These are phyloP conservation scores for Nomada ruficornis DNA, from an alignment of 2,888 invertebrate species.

Conservation along the genomic window DNA sequence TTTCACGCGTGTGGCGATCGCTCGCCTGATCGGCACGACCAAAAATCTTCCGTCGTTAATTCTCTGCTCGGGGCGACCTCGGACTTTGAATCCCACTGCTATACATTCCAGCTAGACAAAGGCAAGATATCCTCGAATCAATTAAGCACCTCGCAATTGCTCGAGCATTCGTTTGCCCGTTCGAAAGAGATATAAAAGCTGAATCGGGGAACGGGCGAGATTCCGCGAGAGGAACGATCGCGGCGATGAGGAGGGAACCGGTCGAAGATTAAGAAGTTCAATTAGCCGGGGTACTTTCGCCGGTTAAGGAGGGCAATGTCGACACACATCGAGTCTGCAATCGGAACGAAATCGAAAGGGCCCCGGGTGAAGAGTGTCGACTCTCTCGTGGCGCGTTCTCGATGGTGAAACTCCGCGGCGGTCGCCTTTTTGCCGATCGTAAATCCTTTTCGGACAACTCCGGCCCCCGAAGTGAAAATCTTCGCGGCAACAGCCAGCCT, in stretches of 20 bases:
- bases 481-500: slow-evolving; percentile 28
- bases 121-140: too few species aligned
- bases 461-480: slow-evolving; percentile 58
- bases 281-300: slow-evolving; percentile 56
- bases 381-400: slow-evolving; percentile 47
- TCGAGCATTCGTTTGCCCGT: too few species aligned
- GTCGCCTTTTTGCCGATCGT: slow-evolving; percentile 62
- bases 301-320: slow-evolving; percentile 65
- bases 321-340: slow-evolving; percentile 53
- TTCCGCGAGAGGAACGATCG: background rate
- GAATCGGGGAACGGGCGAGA: background rate
- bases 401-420: slow-evolving; percentile 63
- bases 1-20: background rate
- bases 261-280: slow-evolving; percentile 54
- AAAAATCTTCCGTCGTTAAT: background rate
- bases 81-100: background rate
- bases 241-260: background rate
- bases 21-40: too few species aligned
- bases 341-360: slow-evolving; percentile 72
- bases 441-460: slow-evolving; percentile 65
- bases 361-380: slow-evolving; percentile 37
- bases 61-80: background rate
- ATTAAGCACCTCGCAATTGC: too few species aligned
- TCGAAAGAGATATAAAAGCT: background rate
- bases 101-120: background rate